phyloP scores from a whole-genome alignment of 2,888 invertebrate species.

The Dryocosmus kuriphilus region DNA sequence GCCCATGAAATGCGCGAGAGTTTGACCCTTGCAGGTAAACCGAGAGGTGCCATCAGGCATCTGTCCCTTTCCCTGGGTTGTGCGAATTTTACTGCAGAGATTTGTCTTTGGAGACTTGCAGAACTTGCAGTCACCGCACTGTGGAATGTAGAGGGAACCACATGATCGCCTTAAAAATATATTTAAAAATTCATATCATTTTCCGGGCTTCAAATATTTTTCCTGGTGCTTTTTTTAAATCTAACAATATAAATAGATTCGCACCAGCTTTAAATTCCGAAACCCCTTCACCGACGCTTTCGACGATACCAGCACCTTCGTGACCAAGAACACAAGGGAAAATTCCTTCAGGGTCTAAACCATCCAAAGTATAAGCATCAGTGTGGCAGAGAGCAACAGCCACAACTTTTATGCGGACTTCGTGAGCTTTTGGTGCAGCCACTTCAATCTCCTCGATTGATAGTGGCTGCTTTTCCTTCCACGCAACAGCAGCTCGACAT shows the following conservation, averaged over 20 bases:
- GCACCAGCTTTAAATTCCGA: constrained; percentile 89
- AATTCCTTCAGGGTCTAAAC: constrained; percentile 92
- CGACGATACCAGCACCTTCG: constrained; percentile 98
- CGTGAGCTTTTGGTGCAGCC: constrained; percentile 94
- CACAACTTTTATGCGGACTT: constrained; percentile 90
- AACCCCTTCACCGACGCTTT: constrained; percentile 96
- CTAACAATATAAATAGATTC: not conserved
- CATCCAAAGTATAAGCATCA: constrained; percentile 93
- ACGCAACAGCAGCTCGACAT: constrained; percentile 97
- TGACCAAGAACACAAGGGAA: constrained; percentile 97
- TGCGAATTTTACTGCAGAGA: constrained; percentile 94
- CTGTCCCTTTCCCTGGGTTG: constrained; percentile 91
- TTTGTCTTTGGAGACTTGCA: constrained; percentile 98
- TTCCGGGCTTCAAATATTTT: too few relatives aligned
- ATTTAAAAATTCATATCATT: constrained; percentile 37
- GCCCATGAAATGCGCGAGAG: constrained; percentile 96
- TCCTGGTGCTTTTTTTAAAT: too few relatives aligned
- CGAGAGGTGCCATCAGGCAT: constrained; percentile 96
- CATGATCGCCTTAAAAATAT: constrained; percentile 88
- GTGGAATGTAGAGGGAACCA: constrained; percentile 98
- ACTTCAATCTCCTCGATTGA: constrained; percentile 95
- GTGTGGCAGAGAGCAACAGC: constrained; percentile 95
- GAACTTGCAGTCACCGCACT: constrained; percentile 97
- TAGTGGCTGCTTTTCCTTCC: constrained; percentile 94
- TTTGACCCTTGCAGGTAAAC: constrained; percentile 89